A percentile compares a stretch with the other conserved stretches of the same genome.
Evolutionary conservation across 53 echinoderm and acorn worm genomes (phyloP).

Genomic region (Pentamera pediparva): DNA sequence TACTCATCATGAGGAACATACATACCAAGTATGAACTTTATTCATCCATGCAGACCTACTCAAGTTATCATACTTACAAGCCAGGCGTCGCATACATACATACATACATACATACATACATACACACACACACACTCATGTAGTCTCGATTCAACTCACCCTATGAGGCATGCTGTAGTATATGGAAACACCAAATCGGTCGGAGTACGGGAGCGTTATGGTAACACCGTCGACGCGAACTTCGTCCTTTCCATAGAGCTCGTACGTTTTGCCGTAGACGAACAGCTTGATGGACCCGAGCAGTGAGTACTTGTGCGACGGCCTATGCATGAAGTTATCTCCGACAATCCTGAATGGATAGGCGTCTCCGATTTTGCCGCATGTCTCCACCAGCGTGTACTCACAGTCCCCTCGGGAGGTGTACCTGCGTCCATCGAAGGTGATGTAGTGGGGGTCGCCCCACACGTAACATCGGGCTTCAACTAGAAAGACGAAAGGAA

Average conservation of each 20-base stretch:
- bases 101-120: too few species aligned
- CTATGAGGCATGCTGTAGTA: conserved; percentile 22
- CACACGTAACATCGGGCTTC: conserved; percentile 48
- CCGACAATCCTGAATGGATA: conserved; percentile 42
- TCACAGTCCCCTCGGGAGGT: conserved; percentile 61
- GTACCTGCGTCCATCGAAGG: conserved; percentile 55
- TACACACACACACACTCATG: too few species aligned
- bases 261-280: conserved; percentile 24
- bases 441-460: conserved; percentile 65
- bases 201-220: conserved; percentile 18
- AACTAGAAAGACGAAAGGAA: conserved; percentile 32
- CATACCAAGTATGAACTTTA: too few species aligned
- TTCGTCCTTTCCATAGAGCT: conserved; percentile 23
- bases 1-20: too few species aligned
- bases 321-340: conserved; percentile 50
- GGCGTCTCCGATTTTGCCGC: conserved; percentile 13
- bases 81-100: too few species aligned
- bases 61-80: too few species aligned
- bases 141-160: too few species aligned
- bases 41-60: too few species aligned
- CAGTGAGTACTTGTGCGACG: conserved; percentile 43
- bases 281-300: conserved; percentile 31
- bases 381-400: conserved; percentile 52
- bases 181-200: conserved; percentile 38
- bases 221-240: conserved; percentile 47